These are phyloP conservation scores for Anthophora plumipes DNA, from an alignment of 2,888 invertebrate species.

Conservation along the genomic window DNA sequence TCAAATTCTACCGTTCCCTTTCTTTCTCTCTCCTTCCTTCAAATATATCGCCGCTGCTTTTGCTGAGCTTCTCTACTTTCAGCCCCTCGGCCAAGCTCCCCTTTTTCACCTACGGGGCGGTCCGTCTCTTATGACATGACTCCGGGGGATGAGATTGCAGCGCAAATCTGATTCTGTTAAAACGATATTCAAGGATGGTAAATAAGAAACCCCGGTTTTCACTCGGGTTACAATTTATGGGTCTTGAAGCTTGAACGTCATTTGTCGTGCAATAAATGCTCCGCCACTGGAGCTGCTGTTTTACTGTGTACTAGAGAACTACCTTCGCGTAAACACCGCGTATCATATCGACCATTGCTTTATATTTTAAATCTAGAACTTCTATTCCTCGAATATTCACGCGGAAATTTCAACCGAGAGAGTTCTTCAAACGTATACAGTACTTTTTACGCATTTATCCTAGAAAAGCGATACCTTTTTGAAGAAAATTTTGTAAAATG, in stretches of 20 bases:
- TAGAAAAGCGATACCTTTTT: too few species aligned
- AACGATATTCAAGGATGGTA: slow-evolving; percentile 34
- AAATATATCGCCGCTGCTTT: slow-evolving; percentile 21
- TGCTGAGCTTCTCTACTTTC: slow-evolving; percentile 22
- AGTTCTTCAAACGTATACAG: too few species aligned
- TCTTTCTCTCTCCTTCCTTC: slow-evolving; percentile 27
- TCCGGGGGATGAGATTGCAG: slow-evolving; percentile 42
- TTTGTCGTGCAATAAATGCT: slow-evolving; percentile 33
- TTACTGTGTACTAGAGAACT: background rate
- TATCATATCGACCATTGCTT: slow-evolving; percentile 31
- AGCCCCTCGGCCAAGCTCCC: slow-evolving; percentile 8
- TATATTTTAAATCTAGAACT: too few species aligned
- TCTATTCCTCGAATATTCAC: too few species aligned
- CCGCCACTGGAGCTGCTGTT: slow-evolving; percentile 10
- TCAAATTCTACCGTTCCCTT: slow-evolving; percentile 40
- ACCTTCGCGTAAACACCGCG: slow-evolving; percentile 39
- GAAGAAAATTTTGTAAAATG: too few species aligned
- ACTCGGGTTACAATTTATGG: slow-evolving; percentile 41
- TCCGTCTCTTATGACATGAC: slow-evolving; percentile 27
- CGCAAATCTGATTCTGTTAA: slow-evolving; percentile 54
- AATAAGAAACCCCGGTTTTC: slow-evolving; percentile 39
- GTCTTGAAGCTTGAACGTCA: slow-evolving; percentile 33
- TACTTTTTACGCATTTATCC: too few species aligned
- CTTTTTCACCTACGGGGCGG: slow-evolving; percentile 14
- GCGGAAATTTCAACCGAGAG: too few species aligned